Evolutionary conservation across 2,888 invertebrate genomes (phyloP).

Genomic region (Agriopis marginaria): DNA sequence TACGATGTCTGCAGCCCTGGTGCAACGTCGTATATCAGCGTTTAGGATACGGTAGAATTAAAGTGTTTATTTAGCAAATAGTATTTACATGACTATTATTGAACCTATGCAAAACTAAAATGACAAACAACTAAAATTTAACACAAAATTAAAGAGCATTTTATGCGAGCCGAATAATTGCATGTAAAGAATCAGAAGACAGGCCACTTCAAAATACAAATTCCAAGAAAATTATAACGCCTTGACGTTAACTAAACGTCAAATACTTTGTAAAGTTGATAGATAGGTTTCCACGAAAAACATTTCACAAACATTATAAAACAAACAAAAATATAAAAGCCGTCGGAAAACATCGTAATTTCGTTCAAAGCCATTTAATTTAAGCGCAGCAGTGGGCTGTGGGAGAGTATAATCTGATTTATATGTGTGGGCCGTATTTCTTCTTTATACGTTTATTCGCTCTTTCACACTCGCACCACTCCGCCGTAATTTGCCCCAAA

Average conservation of each 20-base stretch:
- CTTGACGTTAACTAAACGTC: neutral
- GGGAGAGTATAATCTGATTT: slow-evolving; percentile 74
- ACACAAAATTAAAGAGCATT: neutral
- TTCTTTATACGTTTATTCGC: slow-evolving; percentile 58
- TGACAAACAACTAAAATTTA: neutral
- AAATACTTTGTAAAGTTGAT: slow-evolving; percentile 8
- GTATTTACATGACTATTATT: too few relatives aligned
- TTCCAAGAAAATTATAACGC: slow-evolving; percentile 16
- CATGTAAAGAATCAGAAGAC: slow-evolving; percentile 1
- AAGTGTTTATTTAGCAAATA: too few relatives aligned
- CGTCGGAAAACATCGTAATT: slow-evolving; percentile 70
- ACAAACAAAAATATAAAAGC: slow-evolving; percentile 52
- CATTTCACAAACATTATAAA: slow-evolving; percentile 26
- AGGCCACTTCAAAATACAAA: slow-evolving; percentile 12
- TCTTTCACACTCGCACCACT: slow-evolving; percentile 60
- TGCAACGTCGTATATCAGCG: too few relatives aligned
- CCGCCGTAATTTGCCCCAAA: slow-evolving; percentile 68
- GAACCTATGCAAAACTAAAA: too few relatives aligned
- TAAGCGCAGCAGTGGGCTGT: slow-evolving; percentile 61
- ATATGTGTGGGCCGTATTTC: slow-evolving; percentile 68
- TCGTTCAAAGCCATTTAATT: slow-evolving; percentile 71
- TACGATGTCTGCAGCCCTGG: too few relatives aligned
- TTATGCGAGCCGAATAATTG: slow-evolving; percentile 1
- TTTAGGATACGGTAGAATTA: too few relatives aligned
- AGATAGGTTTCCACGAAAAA: slow-evolving; percentile 26